Conservation (phyloP, 1,140 invertebrate species). For the Harlomillsia oculata region DNA sequence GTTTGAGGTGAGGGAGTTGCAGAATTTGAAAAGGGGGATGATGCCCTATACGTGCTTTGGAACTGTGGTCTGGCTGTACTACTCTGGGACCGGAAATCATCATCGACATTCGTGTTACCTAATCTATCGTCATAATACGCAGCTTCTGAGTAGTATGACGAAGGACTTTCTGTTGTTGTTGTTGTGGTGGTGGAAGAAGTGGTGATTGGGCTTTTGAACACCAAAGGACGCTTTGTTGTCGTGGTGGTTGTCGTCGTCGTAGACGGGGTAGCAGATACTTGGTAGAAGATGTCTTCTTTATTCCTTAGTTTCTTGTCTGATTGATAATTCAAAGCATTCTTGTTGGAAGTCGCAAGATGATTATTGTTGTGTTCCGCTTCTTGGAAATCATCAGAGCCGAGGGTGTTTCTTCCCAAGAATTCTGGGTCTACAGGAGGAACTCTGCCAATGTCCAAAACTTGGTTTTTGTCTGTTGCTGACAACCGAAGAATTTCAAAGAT, state of each 20-base stretch:
- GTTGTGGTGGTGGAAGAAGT: background rate
- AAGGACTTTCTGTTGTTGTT: background rate
- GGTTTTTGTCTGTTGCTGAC: slow-evolving; percentile 12
- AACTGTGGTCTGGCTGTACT: slow-evolving; percentile 12
- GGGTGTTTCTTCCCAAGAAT: slow-evolving; percentile 26
- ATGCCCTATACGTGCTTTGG: slow-evolving; percentile 32
- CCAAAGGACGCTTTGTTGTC: slow-evolving; percentile 7
- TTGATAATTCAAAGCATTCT: slow-evolving; percentile 22
- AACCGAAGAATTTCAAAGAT: slow-evolving; percentile 33
- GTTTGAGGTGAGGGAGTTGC: slow-evolving; percentile 9
- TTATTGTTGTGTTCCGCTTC: slow-evolving; percentile 35
- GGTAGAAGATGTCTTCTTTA: slow-evolving; percentile 17
- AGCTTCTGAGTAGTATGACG: background rate
- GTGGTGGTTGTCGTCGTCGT: slow-evolving; percentile 11
- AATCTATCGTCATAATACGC: background rate
- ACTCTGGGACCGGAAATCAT: background rate
- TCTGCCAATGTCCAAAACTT: slow-evolving; percentile 17
- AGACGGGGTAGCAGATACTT: slow-evolving; percentile 2
- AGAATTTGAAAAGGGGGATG: slow-evolving; percentile 5
- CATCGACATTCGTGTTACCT: background rate
- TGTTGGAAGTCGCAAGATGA: slow-evolving; percentile 21
- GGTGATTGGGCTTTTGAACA: slow-evolving; percentile 11
- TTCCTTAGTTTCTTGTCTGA: slow-evolving; percentile 16
- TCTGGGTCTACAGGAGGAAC: slow-evolving; percentile 17
- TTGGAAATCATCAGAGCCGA: slow-evolving; percentile 34